Conservation (phyloP, 2,888 invertebrate genomes). For the Smittia sp. region DNA sequence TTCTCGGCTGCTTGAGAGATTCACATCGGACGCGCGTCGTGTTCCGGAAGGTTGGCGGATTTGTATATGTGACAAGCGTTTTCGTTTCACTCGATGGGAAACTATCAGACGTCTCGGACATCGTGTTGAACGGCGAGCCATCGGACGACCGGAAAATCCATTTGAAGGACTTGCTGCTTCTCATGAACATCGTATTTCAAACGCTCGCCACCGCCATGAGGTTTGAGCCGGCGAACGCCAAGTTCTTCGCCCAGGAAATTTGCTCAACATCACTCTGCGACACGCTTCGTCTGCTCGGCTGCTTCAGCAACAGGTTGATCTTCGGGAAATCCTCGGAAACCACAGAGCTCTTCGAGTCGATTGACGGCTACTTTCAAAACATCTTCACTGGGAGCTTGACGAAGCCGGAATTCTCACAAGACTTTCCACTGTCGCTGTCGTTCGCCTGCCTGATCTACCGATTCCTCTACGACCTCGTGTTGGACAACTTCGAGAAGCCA, state of each 20-base stretch:
- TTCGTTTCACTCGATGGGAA: slow-evolving; percentile 87
- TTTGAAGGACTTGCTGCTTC: slow-evolving; percentile 65
- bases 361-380: slow-evolving; percentile 61
- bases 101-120: slow-evolving; percentile 57
- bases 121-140: slow-evolving; percentile 45
- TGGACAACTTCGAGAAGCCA: slow-evolving; percentile 92
- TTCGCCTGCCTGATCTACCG: slow-evolving; percentile 84
- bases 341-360: slow-evolving; percentile 48
- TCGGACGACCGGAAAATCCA: slow-evolving; percentile 46
- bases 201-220: slow-evolving; percentile 97
- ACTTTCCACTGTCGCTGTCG: slow-evolving; percentile 73
- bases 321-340: slow-evolving; percentile 54
- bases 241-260: slow-evolving; percentile 96
- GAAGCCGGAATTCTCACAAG: slow-evolving; percentile 62
- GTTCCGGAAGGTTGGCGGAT: slow-evolving; percentile 95
- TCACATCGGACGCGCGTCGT: slow-evolving; percentile 95
- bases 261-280: slow-evolving; percentile 92
- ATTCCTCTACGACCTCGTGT: slow-evolving; percentile 88
- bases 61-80: slow-evolving; percentile 95
- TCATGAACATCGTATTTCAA: slow-evolving; percentile 87
- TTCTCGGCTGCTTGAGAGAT: slow-evolving; percentile 86
- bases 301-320: slow-evolving; percentile 65
- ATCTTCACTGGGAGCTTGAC: slow-evolving; percentile 75
- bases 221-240: slow-evolving; percentile 98
- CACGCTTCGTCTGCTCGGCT: slow-evolving; percentile 86